Evolutionary conservation across 2,113 vertebrate genomes (phyloP), one percentile per base, ranked within the genome.

Genomic region (Phodopus roborovskii): DNA sequence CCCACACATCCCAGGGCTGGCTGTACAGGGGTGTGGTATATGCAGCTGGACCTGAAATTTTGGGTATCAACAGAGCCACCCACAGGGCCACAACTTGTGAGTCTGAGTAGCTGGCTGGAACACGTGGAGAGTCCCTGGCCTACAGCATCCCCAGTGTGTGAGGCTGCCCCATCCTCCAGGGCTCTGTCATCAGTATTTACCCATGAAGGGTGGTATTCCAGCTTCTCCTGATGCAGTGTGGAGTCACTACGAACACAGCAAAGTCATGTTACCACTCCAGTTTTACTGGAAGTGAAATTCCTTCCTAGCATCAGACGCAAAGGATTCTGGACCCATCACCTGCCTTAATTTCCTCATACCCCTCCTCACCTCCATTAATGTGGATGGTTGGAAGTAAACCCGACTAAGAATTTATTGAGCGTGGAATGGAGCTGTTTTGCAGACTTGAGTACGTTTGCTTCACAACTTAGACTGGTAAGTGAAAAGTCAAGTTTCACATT

Each of bases 321-420:
- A 45, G 42, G 53, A 56, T 39, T 64, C 11, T 2, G 48, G n/a
- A 33, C 3, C 83, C 15, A n/a, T 30, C 84, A 60, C 26, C 60
- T 88, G 73, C 75, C 94, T 91, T 87, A 84, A 94, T 83, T 73
- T 66, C 62, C 42, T 81, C 88, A 68, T 24, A 33, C 0, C 1
- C 30, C 53, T 79, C 50, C 68, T 45, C 60, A 33, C 60, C 45
- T 85, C 85, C 84, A n/a, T 39, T 28, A 60, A 73, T 0, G 26
- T 53, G 90, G 58, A 90, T 39, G 56, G 84, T 1, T 28, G 53
- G 94, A 79, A 78, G 78, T 84, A 94, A 96, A 73, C 33, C 62
- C 42, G 79, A 93, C 70, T 90, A 92, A 95, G 91, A 71, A 78
- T 97, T 96, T 95, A 96, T 84, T 68, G 85, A 6, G 58, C 70